Conservation (phyloP, 2,113 vertebrate species). For the Phylloscopus trochiloides region DNA sequence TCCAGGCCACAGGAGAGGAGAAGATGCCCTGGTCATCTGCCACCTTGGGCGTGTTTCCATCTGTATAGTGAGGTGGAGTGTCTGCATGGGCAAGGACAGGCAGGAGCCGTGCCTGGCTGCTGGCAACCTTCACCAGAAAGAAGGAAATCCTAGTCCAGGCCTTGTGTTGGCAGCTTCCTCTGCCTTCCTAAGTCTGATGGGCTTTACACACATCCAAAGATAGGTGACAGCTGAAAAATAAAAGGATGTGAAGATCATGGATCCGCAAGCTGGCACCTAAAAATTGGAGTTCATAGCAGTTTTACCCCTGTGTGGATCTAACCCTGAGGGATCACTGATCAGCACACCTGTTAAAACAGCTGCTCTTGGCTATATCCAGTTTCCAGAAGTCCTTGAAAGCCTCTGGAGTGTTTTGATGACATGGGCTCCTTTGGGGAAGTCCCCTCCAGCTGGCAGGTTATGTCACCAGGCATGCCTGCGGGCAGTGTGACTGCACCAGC, state of each 20-base stretch:
- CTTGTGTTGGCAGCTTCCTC: background rate
- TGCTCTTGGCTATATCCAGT: constrained; percentile 15
- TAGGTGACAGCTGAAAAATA: background rate
- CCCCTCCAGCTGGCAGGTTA: constrained; percentile 14
- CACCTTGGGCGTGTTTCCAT: background rate
- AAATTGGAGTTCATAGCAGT: background rate
- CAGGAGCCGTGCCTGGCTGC: background rate
- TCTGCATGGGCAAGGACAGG: accelerated
- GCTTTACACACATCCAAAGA: background rate
- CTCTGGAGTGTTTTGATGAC: constrained; percentile 3
- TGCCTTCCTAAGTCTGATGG: background rate
- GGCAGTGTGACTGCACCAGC: background rate
- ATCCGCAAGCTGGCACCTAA: background rate
- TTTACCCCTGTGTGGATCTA: background rate
- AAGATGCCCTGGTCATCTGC: background rate
- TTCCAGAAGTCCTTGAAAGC: constrained; percentile 50
- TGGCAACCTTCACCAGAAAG: background rate
- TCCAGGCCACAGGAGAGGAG: background rate
- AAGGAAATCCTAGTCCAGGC: background rate
- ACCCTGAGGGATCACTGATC: background rate
- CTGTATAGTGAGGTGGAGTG: accelerated
- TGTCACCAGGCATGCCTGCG: background rate
- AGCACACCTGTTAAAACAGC: constrained; percentile 35
- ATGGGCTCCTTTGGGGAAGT: background rate
- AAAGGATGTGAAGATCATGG: background rate